These are phyloP conservation scores for Oncorhynchus kisutch DNA, from an alignment of 2,113 vertebrate species.

Conservation along the genomic window DNA sequence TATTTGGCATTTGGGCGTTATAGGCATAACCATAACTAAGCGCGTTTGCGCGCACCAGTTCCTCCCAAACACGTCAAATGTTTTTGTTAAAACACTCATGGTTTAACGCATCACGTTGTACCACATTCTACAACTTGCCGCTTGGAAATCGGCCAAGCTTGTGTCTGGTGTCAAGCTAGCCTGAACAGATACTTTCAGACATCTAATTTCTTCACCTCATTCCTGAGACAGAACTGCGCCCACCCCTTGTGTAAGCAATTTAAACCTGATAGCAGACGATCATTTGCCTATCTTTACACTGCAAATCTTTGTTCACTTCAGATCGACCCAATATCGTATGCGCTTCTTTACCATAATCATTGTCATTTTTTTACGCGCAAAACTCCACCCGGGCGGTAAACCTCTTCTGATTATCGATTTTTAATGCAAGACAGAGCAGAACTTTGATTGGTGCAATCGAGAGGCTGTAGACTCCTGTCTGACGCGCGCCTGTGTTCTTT, in stretches of 20 bases:
- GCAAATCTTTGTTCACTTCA: slow-evolving; percentile 35
- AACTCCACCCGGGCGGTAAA: background rate
- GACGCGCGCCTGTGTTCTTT: background rate
- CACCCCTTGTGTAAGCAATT: slow-evolving; percentile 66
- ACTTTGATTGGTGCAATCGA: slow-evolving; percentile 1
- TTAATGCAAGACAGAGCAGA: background rate
- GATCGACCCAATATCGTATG: slow-evolving; percentile 24
- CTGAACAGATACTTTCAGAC: slow-evolving; percentile 75
- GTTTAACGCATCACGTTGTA: slow-evolving; percentile 38
- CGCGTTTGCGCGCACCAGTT: background rate
- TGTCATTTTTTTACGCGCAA: slow-evolving; percentile 31
- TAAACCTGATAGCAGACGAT: slow-evolving; percentile 69
- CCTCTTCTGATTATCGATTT: background rate
- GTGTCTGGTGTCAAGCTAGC: slow-evolving; percentile 73
- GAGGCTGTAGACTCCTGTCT: slow-evolving; percentile 3
- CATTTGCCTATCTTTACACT: slow-evolving; percentile 38
- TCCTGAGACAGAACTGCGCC: slow-evolving; percentile 67
- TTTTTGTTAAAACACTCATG: slow-evolving; percentile 21
- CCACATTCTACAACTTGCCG: slow-evolving; percentile 49
- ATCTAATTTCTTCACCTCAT: slow-evolving; percentile 72
- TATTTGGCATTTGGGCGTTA: slow-evolving; percentile 35
- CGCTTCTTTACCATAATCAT: slow-evolving; percentile 3
- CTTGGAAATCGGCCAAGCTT: slow-evolving; percentile 66
- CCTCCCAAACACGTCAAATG: slow-evolving; percentile 21
- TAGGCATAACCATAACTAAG: background rate